Evolutionary conservation across 1,140 invertebrate species (phyloP), one percentile per base, ranked within the genome.

Genomic region (Cryptotermes secundus): DNA sequence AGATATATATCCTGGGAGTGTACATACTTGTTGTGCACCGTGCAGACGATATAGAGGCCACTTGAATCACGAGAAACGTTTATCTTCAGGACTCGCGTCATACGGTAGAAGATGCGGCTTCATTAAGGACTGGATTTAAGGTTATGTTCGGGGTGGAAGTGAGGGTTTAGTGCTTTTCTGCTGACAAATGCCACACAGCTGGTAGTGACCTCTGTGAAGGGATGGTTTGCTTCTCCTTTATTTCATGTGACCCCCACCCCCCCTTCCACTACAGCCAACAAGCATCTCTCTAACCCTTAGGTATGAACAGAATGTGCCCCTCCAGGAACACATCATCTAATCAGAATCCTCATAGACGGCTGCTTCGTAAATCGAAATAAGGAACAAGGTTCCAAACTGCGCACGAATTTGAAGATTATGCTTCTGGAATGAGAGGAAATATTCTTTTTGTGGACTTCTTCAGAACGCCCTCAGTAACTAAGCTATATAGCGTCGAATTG

Each of bases 31-130:
- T 31, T n/a, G 59, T 7, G 31, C 59, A 72, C 59, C 59, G 59
- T 72, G 59, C n/a, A 10, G 59, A 31, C 59, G 59, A 72, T 72
- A 72, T 72, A 72, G 59, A 72, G 59, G 59, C 59, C 59, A 72
- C 59, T 72, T 72, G 59, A 72, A 72, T 72, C 59, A 72, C 59
- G 59, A 72, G 59, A 72, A n/a, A n/a, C 59, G 26, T 72, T 72
- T 72, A 72, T 72, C 59, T 72, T 26, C 59, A 72, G 59, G 1
- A 72, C 59, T 72, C 14, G 26, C n/a, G 59, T n/a, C 0, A 31
- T 72, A 72, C 4, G 59, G 59, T 0, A 4, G 59, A 72, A 72
- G 59, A 31, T 14, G 0, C 59, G 31, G 59, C 59, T 72, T 72
- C 59, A 31, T 72, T 26, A 16, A 72, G 59, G 59, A 72, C 59